These are phyloP conservation scores for Tyto alba DNA, from an alignment of 2,113 vertebrate genomes.

Conservation along the genomic window DNA sequence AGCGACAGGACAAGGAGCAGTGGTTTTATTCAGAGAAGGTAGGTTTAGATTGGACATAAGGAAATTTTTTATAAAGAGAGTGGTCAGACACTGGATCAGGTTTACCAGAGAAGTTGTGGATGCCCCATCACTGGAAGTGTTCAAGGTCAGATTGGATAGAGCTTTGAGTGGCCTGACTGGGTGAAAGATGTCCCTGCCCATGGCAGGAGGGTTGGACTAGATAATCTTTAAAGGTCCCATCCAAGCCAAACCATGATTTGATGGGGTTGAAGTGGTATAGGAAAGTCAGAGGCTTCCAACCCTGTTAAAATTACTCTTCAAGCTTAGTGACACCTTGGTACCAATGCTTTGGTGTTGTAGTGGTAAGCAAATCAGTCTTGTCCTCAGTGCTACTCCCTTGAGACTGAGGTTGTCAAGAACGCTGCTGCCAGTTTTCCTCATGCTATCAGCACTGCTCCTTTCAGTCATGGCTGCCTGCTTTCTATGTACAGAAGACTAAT, in stretches of 20 bases:
- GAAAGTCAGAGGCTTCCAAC: neutral
- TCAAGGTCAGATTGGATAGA: neutral
- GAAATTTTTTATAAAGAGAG: neutral
- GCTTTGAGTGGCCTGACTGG: neutral
- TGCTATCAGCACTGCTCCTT: neutral
- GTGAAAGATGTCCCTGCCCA: neutral
- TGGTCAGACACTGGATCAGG: neutral
- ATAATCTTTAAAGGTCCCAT: neutral
- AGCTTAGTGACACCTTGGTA: neutral
- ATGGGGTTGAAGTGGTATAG: neutral
- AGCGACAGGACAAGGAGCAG: neutral
- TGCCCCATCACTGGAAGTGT: neutral
- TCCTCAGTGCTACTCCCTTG: neutral
- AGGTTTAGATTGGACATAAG: neutral
- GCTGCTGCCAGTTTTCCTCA: neutral
- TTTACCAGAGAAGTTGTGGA: neutral
- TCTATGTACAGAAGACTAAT: neutral
- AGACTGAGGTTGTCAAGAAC: neutral
- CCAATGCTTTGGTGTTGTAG: neutral
- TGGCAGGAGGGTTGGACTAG: neutral
- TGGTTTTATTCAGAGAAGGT: neutral
- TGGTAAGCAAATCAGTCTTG: neutral
- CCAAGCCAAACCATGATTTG: neutral
- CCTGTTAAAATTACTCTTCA: neutral
- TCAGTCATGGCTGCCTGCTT: neutral